Evolutionary conservation across 2,113 vertebrate species (phyloP).

Genomic region (Albula glossodonta): DNA sequence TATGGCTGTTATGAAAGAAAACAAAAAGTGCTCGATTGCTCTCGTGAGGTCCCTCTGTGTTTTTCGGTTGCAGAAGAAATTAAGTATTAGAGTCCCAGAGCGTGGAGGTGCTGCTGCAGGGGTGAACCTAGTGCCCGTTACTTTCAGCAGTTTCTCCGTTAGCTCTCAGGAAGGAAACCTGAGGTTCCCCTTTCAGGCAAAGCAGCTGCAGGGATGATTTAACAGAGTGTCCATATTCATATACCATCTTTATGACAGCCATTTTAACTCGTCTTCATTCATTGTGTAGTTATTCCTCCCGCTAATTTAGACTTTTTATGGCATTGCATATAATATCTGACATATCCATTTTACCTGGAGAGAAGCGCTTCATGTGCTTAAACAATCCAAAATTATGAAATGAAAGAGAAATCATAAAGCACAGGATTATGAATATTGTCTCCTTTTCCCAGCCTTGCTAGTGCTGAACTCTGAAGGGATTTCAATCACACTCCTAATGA

Average conservation of each 20-base stretch:
- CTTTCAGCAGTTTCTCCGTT: background rate
- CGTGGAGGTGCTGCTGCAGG: too few relatives aligned
- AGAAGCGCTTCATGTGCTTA: too few relatives aligned
- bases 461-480: background rate
- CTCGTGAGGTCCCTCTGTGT: background rate
- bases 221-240: background rate
- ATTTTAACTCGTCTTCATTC: background rate
- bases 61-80: background rate
- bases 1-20: slow-evolving; percentile 2
- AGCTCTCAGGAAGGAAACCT: background rate
- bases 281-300: too few relatives aligned
- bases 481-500: background rate
- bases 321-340: too few relatives aligned
- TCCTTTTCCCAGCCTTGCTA: background rate
- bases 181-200: background rate
- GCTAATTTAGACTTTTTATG: background rate
- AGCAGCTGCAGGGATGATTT: background rate
- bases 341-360: too few relatives aligned
- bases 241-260: background rate
- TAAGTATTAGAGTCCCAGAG: background rate
- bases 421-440: background rate
- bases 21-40: background rate
- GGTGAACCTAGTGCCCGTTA: background rate
- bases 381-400: background rate
- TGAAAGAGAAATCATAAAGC: background rate